A percentile compares a stretch with the other conserved stretches of the same genome.
Conservation (phyloP, 2,888 invertebrate genomes). For the Dasysyrphus albostriatus region DNA sequence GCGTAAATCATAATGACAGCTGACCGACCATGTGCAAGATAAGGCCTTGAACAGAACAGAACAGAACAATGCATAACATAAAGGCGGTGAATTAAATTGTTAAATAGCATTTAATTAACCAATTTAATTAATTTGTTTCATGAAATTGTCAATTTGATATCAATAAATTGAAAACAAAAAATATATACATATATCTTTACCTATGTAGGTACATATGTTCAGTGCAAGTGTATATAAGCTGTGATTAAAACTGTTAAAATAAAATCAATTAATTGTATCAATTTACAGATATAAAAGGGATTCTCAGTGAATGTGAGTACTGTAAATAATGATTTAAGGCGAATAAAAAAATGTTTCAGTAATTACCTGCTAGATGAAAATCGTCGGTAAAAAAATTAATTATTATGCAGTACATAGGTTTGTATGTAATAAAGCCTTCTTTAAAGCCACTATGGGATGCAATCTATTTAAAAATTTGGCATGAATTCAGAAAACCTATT, state of each 20-base stretch:
- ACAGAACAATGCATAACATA: constrained; percentile 4
- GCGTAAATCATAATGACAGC: constrained; percentile 68
- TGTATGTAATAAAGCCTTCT: neutral
- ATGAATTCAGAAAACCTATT: neutral
- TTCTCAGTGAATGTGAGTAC: neutral
- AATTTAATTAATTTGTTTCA: constrained; percentile 73
- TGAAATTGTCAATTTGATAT: constrained; percentile 64
- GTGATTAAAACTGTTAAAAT: constrained; percentile 57
- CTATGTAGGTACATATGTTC: neutral
- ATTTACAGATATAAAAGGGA: constrained; percentile 15
- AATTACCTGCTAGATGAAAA: constrained; percentile 1
- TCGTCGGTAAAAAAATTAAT: neutral
- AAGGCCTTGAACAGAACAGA: constrained; percentile 26
- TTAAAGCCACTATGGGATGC: neutral
- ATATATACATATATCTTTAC: neutral
- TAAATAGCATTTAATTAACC: constrained; percentile 69
- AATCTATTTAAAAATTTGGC: too few species aligned
- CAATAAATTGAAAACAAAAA: constrained; percentile 29
- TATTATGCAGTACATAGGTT: neutral
- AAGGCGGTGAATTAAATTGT: constrained; percentile 32
- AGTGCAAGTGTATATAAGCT: neutral
- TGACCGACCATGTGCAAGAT: constrained; percentile 47
- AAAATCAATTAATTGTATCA: constrained; percentile 50
- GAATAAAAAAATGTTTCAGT: neutral
- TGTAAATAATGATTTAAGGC: constrained; percentile 4